Conservation (phyloP, 2,888 invertebrate species). For the Habrosyne pyritoides region DNA sequence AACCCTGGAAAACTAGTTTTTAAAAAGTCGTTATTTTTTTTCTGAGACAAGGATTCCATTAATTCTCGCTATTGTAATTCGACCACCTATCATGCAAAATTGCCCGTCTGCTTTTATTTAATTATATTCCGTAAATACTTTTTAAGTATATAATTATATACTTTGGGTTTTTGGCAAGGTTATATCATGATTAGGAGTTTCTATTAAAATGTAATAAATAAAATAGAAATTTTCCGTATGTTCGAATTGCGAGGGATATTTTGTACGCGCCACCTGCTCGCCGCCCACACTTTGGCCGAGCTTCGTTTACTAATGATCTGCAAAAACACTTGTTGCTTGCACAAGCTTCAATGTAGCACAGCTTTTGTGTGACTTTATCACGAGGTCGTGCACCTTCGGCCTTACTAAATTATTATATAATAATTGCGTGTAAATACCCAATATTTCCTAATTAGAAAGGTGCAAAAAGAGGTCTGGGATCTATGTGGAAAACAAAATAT, state of each 20-base stretch:
- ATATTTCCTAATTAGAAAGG: constrained; percentile 35
- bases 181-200: no score
- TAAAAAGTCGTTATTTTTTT: no score
- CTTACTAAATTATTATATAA: constrained; percentile 31
- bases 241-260: constrained; percentile 20
- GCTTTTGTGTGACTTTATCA: constrained; percentile 24
- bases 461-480: no score
- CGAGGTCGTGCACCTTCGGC: constrained; percentile 28
- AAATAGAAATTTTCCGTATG: not conserved
- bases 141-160: no score
- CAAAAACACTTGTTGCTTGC: constrained; percentile 32
- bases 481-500: no score
- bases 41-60: no score
- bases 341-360: constrained; percentile 28
- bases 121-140: no score
- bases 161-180: no score
- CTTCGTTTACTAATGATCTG: constrained; percentile 19
- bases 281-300: constrained; percentile 28
- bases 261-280: constrained; percentile 30
- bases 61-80: no score
- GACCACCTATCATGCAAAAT: no score
- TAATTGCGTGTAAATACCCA: constrained; percentile 25
- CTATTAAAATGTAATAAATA: not conserved
- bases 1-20: no score
- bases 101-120: no score